Base-by-base conservation (phyloP, 2,797 vertebrate genomes). In the Alfaro cultratus region DNA sequence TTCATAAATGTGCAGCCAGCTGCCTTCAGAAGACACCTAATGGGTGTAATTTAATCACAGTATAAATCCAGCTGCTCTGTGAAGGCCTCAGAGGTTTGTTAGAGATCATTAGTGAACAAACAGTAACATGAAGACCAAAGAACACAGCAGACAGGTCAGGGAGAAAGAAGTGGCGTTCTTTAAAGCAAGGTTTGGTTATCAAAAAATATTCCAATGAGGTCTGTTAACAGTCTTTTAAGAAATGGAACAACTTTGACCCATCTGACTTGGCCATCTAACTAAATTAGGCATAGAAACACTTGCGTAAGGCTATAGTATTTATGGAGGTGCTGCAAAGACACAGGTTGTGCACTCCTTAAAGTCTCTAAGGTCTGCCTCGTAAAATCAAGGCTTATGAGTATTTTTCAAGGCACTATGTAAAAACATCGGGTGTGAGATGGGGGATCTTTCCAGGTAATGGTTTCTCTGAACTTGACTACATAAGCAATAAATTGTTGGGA, bases 21-120 rank as follows among this genome's bases (percentile, higher is more conserved):
- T 57, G 53, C 53, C 53, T 57, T 57, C 53, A 57, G 53, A 57
- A 57, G 53, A 57, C 23, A 57, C 53, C 53, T 57, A 57, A 57
- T n/a, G 26, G 53, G 36, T 23, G 36, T 67, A 67, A 21, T 67
- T 67, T 39, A 23, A 39, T 67, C 9, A 36, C 21, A 67, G 64
- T 67, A 67, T 39, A 39, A 67, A 39, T 39, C 31, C 60, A 34
- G 57, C 57, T 60, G n/a, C 6, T 34, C 6, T 64, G 7, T 64
- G 31, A 64, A 64, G 31, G 15, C 60, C 16, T 36, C 31, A 34
- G 31, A 64, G 60, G 60, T 64, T 64, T 62, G n/a, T 31, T 62
- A 31, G 57, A 62, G 15, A 64, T 16, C 60, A 64, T 64, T 64
- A 64, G 31, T 34, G 31, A 36, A 64, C 31, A 36, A 64, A 36